phyloP scores from a whole-genome alignment of 1,140 invertebrate species.

The Lordiphosa mommai region DNA sequence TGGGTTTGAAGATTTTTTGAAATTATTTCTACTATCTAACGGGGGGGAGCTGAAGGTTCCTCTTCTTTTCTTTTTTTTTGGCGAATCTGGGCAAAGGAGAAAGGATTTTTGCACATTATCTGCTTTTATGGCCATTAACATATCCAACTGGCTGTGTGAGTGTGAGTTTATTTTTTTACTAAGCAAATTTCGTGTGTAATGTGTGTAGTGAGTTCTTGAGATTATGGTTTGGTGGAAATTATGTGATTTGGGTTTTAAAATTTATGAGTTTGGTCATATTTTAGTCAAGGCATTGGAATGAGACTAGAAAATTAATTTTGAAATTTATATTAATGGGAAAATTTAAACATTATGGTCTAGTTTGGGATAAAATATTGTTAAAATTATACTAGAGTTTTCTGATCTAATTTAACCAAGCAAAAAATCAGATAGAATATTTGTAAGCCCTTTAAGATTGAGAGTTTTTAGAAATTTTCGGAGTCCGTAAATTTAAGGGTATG shows the following conservation, averaged over 20 bases:
- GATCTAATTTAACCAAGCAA: too few relatives aligned
- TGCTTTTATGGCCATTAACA: slow-evolving; percentile 57
- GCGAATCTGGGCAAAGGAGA: slow-evolving; percentile 52
- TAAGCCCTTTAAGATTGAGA: too few relatives aligned
- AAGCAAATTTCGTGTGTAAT: slow-evolving; percentile 53
- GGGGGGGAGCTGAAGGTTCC: slow-evolving; percentile 9
- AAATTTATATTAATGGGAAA: too few relatives aligned
- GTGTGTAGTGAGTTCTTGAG: slow-evolving; percentile 46
- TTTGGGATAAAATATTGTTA: too few relatives aligned
- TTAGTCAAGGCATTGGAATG: too few relatives aligned
- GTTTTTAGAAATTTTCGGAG: too few relatives aligned
- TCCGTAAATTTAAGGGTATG: too few relatives aligned
- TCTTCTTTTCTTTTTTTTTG: slow-evolving; percentile 41
- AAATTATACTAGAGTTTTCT: too few relatives aligned
- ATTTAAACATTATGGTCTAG: too few relatives aligned
- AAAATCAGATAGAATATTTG: too few relatives aligned
- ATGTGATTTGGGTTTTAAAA: slow-evolving; percentile 17
- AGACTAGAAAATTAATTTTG: too few relatives aligned
- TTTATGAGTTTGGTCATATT: too few relatives aligned
- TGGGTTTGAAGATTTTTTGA: slow-evolving; percentile 31
- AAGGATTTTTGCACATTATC: slow-evolving; percentile 69
- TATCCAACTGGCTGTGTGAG: slow-evolving; percentile 27
- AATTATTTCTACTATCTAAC: slow-evolving; percentile 42
- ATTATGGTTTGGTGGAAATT: slow-evolving; percentile 29
- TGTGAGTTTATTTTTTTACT: slow-evolving; percentile 24